Evolutionary conservation across 2,888 invertebrate genomes (phyloP), one percentile per base, ranked within the genome.

Genomic region (Amaurobius ferox): DNA sequence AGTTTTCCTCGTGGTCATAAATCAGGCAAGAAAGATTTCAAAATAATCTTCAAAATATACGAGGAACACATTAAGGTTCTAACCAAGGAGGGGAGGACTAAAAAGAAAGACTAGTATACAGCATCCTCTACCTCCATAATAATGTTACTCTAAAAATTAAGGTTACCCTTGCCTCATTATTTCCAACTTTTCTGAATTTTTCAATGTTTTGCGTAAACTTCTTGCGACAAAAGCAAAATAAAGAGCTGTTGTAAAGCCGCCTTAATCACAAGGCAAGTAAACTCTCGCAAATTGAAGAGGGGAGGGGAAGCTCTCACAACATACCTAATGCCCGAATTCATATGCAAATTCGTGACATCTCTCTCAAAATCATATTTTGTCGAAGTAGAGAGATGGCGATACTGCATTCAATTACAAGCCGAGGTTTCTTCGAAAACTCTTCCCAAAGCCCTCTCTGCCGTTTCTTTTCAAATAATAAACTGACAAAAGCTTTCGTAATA

Each of bases 401-500:
- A 48, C 44, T 44, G 66, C 61, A 70, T 85, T 85, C 83, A 85
- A 85, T 85, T 85, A 85, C 83, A 72, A 76, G 55, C 29, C 44
- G 67, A 64, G 73, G 70, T 68, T 79, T 70, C 61, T 40, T 79
- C n/a, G 29, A 30, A 55, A 23, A 30, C 48, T 29, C 76, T 70
- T 32, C 29, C 64, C 81, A 55, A 35, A 62, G 62, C 76, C 61
- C 68, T 71, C 67, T 76, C 66, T 64, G 74, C 70, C 83, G 72
- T 72, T 85, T 77, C 83, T 85, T 85, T 85, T 85, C 72, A 77
- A 85, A 85, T 85, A 85, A 85, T 85, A 77, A 77, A 85, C 83
- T 77, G 83, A 85, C 83, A 85, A 85, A 85, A 85, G 83, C 83
- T 77, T 76, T 78, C 77, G 83, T 85, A 77, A 85, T 85, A 85